A percentile compares a stretch with the other conserved stretches of the same genome.
These are phyloP conservation scores for Stenodema calcarata DNA, from an alignment of 2,888 invertebrate genomes.

Conservation along the genomic window DNA sequence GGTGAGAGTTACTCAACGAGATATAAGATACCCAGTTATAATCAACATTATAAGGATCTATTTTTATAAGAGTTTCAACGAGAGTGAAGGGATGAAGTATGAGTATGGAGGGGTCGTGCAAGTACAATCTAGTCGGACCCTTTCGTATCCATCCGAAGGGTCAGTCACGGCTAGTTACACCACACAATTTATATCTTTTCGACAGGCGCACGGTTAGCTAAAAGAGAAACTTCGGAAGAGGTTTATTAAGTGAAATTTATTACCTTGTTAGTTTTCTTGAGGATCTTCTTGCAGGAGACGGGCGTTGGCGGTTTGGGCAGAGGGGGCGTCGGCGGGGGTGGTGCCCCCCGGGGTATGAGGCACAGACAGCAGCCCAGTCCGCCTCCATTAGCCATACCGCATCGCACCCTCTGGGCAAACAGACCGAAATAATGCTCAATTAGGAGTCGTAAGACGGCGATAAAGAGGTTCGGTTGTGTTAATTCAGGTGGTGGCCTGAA, in stretches of 20 bases:
- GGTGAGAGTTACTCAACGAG: too few species aligned
- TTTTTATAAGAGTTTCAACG: background rate
- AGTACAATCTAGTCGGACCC: background rate
- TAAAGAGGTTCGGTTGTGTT: background rate
- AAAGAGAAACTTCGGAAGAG: background rate
- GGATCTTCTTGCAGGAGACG: constrained; percentile 53
- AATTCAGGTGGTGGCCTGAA: background rate
- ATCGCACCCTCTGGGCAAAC: constrained; percentile 44
- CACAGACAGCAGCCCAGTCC: constrained; percentile 63
- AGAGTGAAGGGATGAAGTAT: background rate
- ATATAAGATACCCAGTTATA: too few species aligned
- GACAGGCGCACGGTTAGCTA: background rate
- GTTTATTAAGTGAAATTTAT: constrained; percentile 12
- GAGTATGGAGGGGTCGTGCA: background rate
- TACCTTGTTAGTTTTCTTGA: constrained; percentile 55
- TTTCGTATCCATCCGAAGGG: background rate
- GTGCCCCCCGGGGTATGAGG: constrained; percentile 56
- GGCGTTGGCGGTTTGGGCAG: constrained; percentile 51
- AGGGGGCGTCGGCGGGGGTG: constrained; percentile 47
- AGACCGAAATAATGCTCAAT: background rate
- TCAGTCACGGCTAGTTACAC: constrained; percentile 24
- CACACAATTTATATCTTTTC: background rate
- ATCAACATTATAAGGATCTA: too few species aligned
- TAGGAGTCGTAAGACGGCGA: background rate
- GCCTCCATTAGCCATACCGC: constrained; percentile 47